A percentile compares a stretch with the other conserved stretches of the same genome.
Conservation (phyloP, 2,797 vertebrate species). For the Propithecus perrieri region DNA sequence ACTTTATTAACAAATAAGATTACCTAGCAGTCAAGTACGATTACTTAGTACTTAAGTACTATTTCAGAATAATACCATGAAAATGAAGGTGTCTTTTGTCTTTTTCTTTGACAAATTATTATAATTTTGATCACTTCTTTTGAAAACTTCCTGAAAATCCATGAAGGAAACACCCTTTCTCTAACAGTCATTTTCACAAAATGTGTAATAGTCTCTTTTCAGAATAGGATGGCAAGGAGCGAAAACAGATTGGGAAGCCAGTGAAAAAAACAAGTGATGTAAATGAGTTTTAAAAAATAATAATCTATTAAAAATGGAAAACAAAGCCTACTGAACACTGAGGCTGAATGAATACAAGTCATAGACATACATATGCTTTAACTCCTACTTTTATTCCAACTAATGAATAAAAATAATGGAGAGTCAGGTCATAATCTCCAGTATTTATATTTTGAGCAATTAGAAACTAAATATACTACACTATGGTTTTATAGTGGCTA, state of each 20-base stretch:
- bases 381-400: not conserved
- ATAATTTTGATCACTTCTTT: constrained; percentile 16
- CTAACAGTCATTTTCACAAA: not conserved
- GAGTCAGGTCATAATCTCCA: not conserved
- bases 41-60: not conserved
- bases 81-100: not conserved
- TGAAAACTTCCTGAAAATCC: not conserved
- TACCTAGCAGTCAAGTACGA: not conserved
- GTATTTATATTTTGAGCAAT: not conserved
- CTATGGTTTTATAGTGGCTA: not conserved
- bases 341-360: not conserved
- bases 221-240: not conserved
- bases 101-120: constrained; percentile 38
- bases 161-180: not conserved
- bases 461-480: not conserved
- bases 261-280: not conserved
- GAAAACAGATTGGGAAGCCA: not conserved
- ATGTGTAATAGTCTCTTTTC: not conserved
- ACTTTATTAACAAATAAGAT: constrained; percentile 19
- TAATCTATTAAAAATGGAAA: not conserved
- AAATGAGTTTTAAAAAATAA: not conserved
- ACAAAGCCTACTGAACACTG: not conserved
- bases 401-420: not conserved
- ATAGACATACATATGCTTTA: not conserved
- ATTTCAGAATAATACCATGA: not conserved